Evolutionary conservation across 2,797 vertebrate genomes (phyloP).

Genomic region (Meda fulgida): DNA sequence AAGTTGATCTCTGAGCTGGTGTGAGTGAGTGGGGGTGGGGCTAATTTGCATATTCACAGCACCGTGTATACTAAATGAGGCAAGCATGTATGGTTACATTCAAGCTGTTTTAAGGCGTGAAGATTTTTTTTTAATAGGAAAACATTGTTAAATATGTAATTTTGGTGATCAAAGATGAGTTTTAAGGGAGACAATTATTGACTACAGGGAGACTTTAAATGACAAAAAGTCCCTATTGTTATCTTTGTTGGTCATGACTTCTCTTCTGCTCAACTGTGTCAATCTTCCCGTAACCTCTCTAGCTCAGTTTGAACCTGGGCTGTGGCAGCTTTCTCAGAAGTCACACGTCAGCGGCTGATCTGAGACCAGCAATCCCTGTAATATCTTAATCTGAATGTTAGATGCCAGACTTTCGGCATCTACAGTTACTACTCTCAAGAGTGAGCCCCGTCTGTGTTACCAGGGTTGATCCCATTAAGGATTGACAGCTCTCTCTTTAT

Average conservation of each 20-base stretch:
- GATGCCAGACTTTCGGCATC: background rate
- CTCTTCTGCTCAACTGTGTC: background rate
- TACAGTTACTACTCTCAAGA: background rate
- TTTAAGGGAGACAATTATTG: no score
- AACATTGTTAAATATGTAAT: no score
- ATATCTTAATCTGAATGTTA: background rate
- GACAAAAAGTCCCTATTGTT: background rate
- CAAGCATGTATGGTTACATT: no score
- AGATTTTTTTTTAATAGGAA: no score
- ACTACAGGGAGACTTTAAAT: background rate
- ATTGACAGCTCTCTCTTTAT: conserved; percentile 8
- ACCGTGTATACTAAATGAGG: no score
- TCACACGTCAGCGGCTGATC: background rate
- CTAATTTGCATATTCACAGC: no score
- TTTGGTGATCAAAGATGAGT: no score
- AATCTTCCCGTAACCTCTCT: conserved; percentile 9
- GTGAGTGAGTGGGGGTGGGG: no score
- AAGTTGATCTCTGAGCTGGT: no score
- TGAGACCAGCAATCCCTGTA: background rate
- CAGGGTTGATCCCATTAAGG: conserved; percentile 13
- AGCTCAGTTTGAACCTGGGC: conserved; percentile 10
- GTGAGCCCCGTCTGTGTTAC: background rate
- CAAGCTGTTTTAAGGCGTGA: no score
- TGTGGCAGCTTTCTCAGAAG: conserved; percentile 11
- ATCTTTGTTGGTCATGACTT: background rate